Evolutionary conservation across 2,888 invertebrate species (phyloP).

Genomic region (Scaptomyza tumidula): DNA sequence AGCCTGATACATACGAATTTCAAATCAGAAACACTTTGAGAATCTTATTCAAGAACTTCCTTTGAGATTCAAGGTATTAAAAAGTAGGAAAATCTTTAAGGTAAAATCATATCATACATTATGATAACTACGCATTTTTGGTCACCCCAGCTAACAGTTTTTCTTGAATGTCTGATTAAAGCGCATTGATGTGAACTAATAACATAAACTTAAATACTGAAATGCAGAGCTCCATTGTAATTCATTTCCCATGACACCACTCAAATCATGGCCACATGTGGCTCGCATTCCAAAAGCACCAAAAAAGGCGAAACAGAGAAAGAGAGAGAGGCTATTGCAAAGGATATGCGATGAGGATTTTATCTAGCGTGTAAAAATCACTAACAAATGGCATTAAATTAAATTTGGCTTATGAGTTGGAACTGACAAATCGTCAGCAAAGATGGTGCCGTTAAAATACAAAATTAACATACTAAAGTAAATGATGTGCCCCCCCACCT

Average conservation of each 20-base stretch:
- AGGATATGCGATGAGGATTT: conserved; percentile 54
- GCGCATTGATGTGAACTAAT: background rate
- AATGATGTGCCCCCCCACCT: conserved; percentile 37
- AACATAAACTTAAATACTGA: conserved; percentile 33
- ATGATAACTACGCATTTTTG: too few relatives aligned
- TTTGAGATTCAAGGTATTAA: too few relatives aligned
- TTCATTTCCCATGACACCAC: conserved; percentile 39
- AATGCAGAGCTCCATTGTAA: conserved; percentile 11
- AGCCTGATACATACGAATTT: too few relatives aligned
- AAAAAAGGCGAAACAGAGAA: background rate
- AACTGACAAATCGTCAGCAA: conserved; percentile 77
- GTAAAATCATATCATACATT: background rate
- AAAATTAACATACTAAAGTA: conserved; percentile 73
- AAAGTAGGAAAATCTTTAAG: background rate
- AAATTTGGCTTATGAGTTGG: conserved; percentile 83
- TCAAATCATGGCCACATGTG: conserved; percentile 41
- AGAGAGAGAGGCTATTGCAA: background rate
- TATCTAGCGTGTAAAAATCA: conserved; percentile 81
- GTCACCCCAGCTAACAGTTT: too few relatives aligned
- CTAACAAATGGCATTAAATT: conserved; percentile 82
- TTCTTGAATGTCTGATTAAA: background rate
- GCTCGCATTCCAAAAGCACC: conserved; percentile 23
- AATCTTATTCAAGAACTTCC: too few relatives aligned
- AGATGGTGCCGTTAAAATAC: conserved; percentile 49
- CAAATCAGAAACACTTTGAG: too few relatives aligned